Base-by-base conservation (phyloP, 2,113 vertebrate species). In the Cyprinodon variegatus region DNA sequence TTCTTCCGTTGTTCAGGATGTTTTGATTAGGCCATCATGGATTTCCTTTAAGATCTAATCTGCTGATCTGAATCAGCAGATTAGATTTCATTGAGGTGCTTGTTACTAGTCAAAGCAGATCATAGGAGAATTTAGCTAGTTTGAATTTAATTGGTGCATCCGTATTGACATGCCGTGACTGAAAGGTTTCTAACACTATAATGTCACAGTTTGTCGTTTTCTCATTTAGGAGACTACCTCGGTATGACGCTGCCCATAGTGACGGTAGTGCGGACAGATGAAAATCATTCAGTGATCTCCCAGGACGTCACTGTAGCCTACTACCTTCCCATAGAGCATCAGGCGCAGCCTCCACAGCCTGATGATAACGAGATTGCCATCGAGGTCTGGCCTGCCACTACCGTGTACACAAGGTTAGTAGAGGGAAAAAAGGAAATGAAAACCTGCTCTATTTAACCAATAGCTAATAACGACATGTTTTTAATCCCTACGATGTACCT, bases 241-340 rank as follows among this genome's bases (percentile, higher is more conserved):
- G 96, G 96, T 4, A 95, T 97, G 93, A 96, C 95, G 0, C 72
- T 97, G 4, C 96, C 96, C 72, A 95, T 97, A 0, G 84, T 96
- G 79, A 97, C 96, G 10, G 90, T 96, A 36, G 93, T 97, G 40
- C 95, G 89, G 12, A 96, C 94, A 0, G 67, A 96, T 0, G 94
- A 95, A 43, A 78, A 70, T 1, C 93, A 88, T 0, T 89, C 94
- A 0, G 85, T 86, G 9, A 82, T 97, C 46, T 90, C 80, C 0
- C 85, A 79, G 20, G 82, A 89, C 0, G 95, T 97, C 80, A 97
- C 94, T 0, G 94, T 96, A 36, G 96, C 95, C 0, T 97, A 96
- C 72, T 95, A 94, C 90, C 93, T 97, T 71, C 96, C 96, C 1
- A 5, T 65, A 1, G 81, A 85, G 66, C 93, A 95, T 79, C 96